phyloP scores from a whole-genome alignment of 1,140 invertebrate species.

The Amyelois transitella region DNA sequence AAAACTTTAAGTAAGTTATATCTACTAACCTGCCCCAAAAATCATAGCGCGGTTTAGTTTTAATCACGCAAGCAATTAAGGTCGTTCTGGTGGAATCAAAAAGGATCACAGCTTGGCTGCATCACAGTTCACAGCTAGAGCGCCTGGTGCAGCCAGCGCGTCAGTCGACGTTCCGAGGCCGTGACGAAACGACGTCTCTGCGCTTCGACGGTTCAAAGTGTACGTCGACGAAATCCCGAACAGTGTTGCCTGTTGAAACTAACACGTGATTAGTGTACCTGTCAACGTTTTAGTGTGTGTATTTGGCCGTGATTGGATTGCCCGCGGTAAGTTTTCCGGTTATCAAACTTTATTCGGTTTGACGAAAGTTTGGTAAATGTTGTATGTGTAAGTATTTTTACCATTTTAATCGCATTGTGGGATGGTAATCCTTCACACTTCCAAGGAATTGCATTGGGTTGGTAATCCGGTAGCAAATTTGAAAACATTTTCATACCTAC shows the following conservation, averaged over 20 bases:
- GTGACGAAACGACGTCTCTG: not conserved
- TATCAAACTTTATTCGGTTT: not conserved
- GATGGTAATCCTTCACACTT: too few species aligned
- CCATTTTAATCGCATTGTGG: too few species aligned
- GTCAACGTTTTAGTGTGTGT: not conserved
- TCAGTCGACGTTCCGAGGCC: not conserved
- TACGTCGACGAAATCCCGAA: not conserved
- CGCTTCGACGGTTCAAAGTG: not conserved
- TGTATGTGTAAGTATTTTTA: not conserved
- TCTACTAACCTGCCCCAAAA: too few species aligned
- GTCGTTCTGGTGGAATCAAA: constrained; percentile 14
- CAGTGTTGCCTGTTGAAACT: not conserved
- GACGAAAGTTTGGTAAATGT: not conserved
- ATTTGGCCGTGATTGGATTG: not conserved
- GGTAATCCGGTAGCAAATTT: too few species aligned
- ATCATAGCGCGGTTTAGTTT: constrained; percentile 5
- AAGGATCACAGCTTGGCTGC: not conserved
- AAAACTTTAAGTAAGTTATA: too few species aligned
- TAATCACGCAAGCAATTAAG: constrained; percentile 28
- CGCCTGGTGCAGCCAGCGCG: not conserved
- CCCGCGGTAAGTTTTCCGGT: not conserved
- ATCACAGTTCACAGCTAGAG: not conserved
- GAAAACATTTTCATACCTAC: too few species aligned
- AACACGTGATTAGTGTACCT: constrained; percentile 4
- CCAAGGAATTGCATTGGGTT: too few species aligned